phyloP scores from a whole-genome alignment of 2,888 invertebrate species.

The Acanthopleura granulata region DNA sequence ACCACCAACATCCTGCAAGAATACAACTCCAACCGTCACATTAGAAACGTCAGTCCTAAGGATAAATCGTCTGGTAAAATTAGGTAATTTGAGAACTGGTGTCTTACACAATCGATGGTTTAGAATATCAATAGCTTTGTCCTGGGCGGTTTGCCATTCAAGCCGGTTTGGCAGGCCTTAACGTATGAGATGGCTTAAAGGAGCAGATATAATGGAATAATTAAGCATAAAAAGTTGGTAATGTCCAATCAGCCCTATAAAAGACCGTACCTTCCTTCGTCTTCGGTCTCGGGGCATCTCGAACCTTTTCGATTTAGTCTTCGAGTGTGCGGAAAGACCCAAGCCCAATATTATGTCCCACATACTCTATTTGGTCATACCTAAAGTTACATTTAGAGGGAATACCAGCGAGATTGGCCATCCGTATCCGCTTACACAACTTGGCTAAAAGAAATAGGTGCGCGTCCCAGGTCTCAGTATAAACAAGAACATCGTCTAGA shows the following conservation, averaged over 20 bases:
- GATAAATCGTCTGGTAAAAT: neutral
- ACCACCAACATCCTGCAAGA: neutral
- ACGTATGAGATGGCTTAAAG: neutral
- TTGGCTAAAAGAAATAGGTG: neutral
- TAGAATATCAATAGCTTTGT: neutral
- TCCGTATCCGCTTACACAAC: neutral
- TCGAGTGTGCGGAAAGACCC: neutral
- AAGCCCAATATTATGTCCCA: neutral
- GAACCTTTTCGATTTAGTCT: neutral
- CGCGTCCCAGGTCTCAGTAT: neutral
- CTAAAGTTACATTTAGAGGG: neutral
- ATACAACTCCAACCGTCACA: neutral
- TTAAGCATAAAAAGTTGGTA: neutral
- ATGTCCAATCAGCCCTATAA: neutral
- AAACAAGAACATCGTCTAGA: neutral
- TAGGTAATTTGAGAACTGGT: neutral
- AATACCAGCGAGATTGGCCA: neutral
- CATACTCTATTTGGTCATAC: neutral
- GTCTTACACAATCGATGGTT: neutral
- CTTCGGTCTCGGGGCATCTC: neutral
- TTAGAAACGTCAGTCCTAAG: neutral
- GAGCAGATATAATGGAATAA: neutral
- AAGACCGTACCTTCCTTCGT: neutral
- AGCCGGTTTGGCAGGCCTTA: neutral
- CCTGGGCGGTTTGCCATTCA: neutral